Evolutionary conservation across 2,113 vertebrate genomes (phyloP), one percentile per base, ranked within the genome.

Genomic region (Oncorhynchus keta): DNA sequence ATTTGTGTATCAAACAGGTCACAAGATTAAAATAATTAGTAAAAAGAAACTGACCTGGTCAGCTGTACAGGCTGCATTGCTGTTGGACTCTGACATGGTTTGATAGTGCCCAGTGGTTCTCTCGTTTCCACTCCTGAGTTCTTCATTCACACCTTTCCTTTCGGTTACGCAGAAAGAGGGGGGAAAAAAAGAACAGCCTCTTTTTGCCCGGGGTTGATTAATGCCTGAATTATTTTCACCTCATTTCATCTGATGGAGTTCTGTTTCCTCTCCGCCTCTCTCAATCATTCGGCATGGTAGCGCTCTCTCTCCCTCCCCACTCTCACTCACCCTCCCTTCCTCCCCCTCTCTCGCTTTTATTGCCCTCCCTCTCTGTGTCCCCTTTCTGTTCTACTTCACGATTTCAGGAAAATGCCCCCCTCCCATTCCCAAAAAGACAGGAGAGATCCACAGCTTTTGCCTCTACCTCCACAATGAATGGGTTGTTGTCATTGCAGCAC

Each of bases 151-250:
- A 93, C 91, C 90, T 94, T 85, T 92, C 87, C 90, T 87, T 86
- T 82, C 64, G 74, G 88, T 91, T 92, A 90, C 90, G 83, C 85
- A 81, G 76, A 68, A 55, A 48, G 22, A 45, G 65, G 65, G 30
- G 49, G 76, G 80, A 86, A 11, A 80, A 85, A 83, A 85, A 88
- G 83, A 85, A 88, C 89, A 89, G 86, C 90, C 90, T 91, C 92
- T 90, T 94, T 93, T 94, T 87, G 90, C 90, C 89, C 90, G 82
- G 89, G 85, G 91, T 94, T 94, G 94, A 94, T 94, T 94, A 94
- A 94, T 94, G 93, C 90, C 91, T 91, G 91, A 93, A 94, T 94
- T 94, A 94, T 93, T 93, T 94, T 94, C 94, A 94, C 93, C 94
- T 94, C 93, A 94, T 94, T 94, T 94, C 92, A 93, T 94, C 93